Conservation (phyloP, 2,113 vertebrate genomes). For the Eolophus roseicapilla region DNA sequence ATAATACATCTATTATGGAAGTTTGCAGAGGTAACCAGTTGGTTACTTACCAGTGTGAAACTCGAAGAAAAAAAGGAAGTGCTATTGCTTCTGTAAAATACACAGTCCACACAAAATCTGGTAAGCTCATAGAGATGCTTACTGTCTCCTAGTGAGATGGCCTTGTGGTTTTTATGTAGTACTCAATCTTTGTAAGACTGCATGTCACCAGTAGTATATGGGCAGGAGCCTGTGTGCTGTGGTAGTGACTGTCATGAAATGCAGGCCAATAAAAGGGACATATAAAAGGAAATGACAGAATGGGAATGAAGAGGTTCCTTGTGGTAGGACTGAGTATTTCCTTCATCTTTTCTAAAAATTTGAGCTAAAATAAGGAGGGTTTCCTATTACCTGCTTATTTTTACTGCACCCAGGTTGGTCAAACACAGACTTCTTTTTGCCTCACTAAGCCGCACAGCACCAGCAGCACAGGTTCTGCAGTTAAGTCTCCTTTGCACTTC, state of each 20-base stretch:
- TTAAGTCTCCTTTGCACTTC: not conserved
- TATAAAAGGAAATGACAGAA: conserved; percentile 4
- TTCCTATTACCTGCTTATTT: not conserved
- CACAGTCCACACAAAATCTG: conserved; percentile 46
- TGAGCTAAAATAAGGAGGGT: not conserved
- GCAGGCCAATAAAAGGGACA: not conserved
- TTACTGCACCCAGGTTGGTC: not conserved
- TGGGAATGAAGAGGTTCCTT: not conserved
- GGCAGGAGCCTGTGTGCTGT: not conserved
- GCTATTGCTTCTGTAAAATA: conserved; percentile 67
- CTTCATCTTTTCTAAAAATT: not conserved
- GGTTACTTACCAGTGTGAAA: conserved; percentile 58
- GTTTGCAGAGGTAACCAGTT: conserved; percentile 34
- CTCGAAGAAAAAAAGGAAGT: conserved; percentile 43
- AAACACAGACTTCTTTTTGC: not conserved
- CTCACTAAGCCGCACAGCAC: not conserved
- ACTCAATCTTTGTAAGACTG: not conserved
- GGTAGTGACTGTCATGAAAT: conserved; percentile 30
- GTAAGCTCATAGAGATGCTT: conserved; percentile 14
- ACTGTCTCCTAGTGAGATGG: not conserved
- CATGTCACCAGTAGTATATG: not conserved
- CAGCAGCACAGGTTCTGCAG: not conserved
- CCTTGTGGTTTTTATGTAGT: not conserved
- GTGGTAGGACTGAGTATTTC: not conserved
- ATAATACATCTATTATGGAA: conserved; percentile 55